Conservation (phyloP, 1,140 invertebrate genomes). For the Drosophila mauritiana region DNA sequence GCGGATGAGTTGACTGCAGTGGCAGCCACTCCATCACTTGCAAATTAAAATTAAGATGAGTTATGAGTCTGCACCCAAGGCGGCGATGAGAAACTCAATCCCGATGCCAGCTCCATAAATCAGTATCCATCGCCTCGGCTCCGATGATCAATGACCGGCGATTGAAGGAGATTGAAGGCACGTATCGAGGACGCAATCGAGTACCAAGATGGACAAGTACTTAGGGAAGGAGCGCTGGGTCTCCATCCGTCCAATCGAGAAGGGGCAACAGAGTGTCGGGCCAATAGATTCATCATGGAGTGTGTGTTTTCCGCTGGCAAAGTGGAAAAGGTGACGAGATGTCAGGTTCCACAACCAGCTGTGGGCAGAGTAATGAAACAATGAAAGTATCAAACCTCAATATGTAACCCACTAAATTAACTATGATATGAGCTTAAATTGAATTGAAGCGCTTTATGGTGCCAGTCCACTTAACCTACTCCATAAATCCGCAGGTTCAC, state of each 20-base stretch:
- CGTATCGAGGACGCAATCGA: constrained; percentile 56
- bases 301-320: constrained; percentile 10
- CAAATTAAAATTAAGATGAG: constrained; percentile 83
- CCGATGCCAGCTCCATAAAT: constrained; percentile 72
- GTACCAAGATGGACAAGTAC: constrained; percentile 7
- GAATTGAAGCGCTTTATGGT: neutral
- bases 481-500: constrained; percentile 33
- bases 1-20: constrained; percentile 42
- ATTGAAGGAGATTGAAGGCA: constrained; percentile 69
- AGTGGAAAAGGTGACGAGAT: constrained; percentile 3
- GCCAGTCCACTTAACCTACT: constrained; percentile 24
- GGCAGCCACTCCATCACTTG: constrained; percentile 79
- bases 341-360: constrained; percentile 61
- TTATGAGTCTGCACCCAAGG: constrained; percentile 57
- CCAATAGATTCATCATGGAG: constrained; percentile 72
- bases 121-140: constrained; percentile 55
- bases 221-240: too few relatives aligned
- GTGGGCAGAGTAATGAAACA: constrained; percentile 38
- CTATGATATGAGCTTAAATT: neutral
- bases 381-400: too few relatives aligned
- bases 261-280: constrained; percentile 56
- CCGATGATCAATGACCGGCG: constrained; percentile 72
- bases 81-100: constrained; percentile 40
- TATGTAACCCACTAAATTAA: too few relatives aligned
- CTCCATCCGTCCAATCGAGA: constrained; percentile 12